Evolutionary conservation across 2,888 invertebrate species (phyloP).

Genomic region (Trachelus troglodyta): DNA sequence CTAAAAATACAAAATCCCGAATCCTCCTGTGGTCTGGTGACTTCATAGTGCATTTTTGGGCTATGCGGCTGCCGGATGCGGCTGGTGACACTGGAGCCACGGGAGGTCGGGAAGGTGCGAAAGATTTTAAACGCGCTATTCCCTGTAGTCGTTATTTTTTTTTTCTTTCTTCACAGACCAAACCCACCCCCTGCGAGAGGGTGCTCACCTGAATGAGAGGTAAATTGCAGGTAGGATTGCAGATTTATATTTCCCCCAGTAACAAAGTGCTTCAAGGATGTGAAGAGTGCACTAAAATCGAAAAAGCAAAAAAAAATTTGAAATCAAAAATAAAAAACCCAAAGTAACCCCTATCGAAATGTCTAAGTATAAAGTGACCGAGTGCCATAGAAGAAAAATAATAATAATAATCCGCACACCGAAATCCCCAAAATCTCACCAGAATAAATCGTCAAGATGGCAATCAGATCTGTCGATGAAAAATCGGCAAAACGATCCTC

Average conservation of each 20-base stretch:
- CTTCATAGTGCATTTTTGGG: background rate
- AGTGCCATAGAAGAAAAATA: no score
- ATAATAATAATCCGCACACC: no score
- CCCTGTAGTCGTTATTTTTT: slow-evolving; percentile 25
- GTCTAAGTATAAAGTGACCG: no score
- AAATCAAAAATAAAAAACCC: slow-evolving; percentile 7
- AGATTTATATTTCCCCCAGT: slow-evolving; percentile 53
- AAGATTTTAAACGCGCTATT: slow-evolving; percentile 35
- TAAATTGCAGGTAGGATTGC: slow-evolving; percentile 46
- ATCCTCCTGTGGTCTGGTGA: no score
- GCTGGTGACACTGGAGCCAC: slow-evolving; percentile 35
- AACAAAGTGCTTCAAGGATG: no score
- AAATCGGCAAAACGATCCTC: no score
- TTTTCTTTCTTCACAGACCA: background rate
- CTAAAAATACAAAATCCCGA: no score
- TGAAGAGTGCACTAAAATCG: no score
- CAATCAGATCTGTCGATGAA: no score
- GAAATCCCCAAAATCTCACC: no score
- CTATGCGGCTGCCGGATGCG: slow-evolving; percentile 29
- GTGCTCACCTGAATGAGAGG: slow-evolving; percentile 39
- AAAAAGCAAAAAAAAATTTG: slow-evolving; percentile 12
- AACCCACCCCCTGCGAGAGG: background rate
- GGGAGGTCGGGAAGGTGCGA: slow-evolving; percentile 41
- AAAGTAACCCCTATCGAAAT: slow-evolving; percentile 16
- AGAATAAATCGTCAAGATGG: no score